These are phyloP conservation scores for Cheirogaleus major DNA, from an alignment of 2,797 vertebrate species.

Conservation along the genomic window DNA sequence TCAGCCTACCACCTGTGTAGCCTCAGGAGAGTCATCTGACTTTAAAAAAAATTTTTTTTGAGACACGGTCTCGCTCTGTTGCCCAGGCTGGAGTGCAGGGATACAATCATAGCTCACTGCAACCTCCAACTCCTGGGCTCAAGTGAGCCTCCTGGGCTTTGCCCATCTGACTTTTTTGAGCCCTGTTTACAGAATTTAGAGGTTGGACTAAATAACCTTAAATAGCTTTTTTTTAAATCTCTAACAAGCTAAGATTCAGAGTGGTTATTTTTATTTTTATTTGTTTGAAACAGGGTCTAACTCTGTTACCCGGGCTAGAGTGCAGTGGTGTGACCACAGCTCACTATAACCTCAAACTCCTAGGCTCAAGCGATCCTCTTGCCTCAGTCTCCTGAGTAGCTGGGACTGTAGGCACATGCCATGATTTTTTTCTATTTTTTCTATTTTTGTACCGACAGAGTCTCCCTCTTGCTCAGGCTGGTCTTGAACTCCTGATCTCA, in stretches of 20 bases:
- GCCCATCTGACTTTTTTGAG: not conserved
- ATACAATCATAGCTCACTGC: not conserved
- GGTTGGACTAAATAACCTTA: not conserved
- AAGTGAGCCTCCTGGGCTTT: not conserved
- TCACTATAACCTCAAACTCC: too few relatives aligned
- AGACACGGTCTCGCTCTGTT: not conserved
- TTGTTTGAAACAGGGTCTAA: too few relatives aligned
- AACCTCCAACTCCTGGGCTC: not conserved
- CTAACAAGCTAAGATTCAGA: not conserved
- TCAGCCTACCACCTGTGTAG: not conserved
- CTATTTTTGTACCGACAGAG: not conserved
- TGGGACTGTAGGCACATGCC: not conserved
- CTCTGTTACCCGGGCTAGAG: too few relatives aligned
- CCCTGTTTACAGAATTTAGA: not conserved
- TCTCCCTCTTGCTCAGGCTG: not conserved
- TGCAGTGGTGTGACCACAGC: too few relatives aligned
- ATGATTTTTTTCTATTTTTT: not conserved
- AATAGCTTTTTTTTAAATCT: not conserved
- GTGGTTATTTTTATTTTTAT: not conserved
- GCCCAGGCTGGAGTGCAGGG: not conserved
- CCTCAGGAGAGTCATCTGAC: not conserved
- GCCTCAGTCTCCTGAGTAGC: not conserved
- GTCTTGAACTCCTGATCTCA: not conserved
- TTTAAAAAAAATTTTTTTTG: not conserved
- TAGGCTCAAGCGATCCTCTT: not conserved